phyloP scores from a whole-genome alignment of 2,888 invertebrate species.

The Heteromyza rotundicornis region DNA sequence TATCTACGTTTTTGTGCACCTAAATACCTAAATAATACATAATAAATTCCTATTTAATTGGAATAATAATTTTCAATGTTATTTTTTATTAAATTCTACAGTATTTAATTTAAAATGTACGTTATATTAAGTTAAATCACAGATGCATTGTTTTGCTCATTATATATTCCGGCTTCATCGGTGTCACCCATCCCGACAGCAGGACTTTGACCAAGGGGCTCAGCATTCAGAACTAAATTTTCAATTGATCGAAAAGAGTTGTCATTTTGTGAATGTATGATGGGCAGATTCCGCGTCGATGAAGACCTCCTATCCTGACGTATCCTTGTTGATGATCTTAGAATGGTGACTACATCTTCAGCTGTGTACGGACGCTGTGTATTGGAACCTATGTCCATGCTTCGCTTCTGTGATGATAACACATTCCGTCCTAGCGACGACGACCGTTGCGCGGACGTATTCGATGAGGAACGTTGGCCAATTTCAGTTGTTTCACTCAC shows the following conservation, averaged over 20 bases:
- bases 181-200: slow-evolving; percentile 36
- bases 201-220: slow-evolving; percentile 55
- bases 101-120: slow-evolving; percentile 4
- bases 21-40: too few relatives aligned
- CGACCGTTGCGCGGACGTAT: slow-evolving; percentile 44
- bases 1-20: too few relatives aligned
- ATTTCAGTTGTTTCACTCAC: slow-evolving; percentile 47
- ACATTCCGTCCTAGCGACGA: slow-evolving; percentile 49
- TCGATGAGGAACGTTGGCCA: slow-evolving; percentile 37
- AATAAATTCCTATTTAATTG: too few relatives aligned
- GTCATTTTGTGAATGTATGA: slow-evolving; percentile 28
- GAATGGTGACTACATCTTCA: slow-evolving; percentile 56
- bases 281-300: slow-evolving; percentile 23
- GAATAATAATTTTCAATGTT: too few relatives aligned
- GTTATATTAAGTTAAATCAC: slow-evolving; percentile 52
- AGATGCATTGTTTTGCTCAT: slow-evolving; percentile 52
- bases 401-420: slow-evolving; percentile 29
- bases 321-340: slow-evolving; percentile 52
- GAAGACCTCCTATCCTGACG: slow-evolving; percentile 27
- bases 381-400: slow-evolving; percentile 26
- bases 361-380: slow-evolving; percentile 50
- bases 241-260: slow-evolving; percentile 53
- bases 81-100: slow-evolving; percentile 5
- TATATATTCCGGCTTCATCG: slow-evolving; percentile 23
- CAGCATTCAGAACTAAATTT: slow-evolving; percentile 57